Base-by-base conservation (phyloP, 2,888 invertebrate genomes). In the Epistrophe grossulariae region DNA sequence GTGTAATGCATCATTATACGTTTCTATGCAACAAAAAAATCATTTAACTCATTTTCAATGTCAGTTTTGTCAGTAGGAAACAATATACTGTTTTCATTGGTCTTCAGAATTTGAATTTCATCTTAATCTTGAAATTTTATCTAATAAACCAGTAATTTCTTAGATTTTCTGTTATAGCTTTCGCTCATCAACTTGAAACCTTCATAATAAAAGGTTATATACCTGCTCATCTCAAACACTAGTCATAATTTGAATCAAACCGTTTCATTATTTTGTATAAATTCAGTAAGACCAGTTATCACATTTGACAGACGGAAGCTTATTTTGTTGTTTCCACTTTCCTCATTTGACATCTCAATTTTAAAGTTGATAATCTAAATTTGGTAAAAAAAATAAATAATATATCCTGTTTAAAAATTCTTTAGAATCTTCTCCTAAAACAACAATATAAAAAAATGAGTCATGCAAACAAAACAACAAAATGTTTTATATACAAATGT, bases 261-360 rank as follows among this genome's bases (percentile, higher is more conserved):
- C 0, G 1, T 60, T 40, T 19, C 0, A 0, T 60, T 40, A 15
- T 60, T 38, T 55, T 45, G 19, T 57, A 9, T 11, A 13, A 59
- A 35, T 74, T 24, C 43, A 19, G 17, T 35, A 68, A 78, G 60
- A 45, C 64, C 19, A 73, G 45, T 57, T 68, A 68, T 84, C 81
- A 77, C 45, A 62, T 84, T 68, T 70, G 81, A 82, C 82, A 82
- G 35, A 52, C 78, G 82, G 82, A 85, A 74, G 38, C 40, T 38
- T 35, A 60, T 40, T 35, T 78, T 15, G n/a, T 59, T 28, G n/a
- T 45, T 64, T 64, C 38, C 45, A 45, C 19, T 45, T 71, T 71
- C 70, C 74, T 72, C 68, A 77, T 62, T 48, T 73, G 73, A 85
- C 72, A 68, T 57, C 17, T 77, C 28, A 45, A 80, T 40, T 68